A percentile compares a stretch with the other conserved stretches of the same genome.
phyloP scores from a whole-genome alignment of 2,113 vertebrate species.

The Felis chaus region DNA sequence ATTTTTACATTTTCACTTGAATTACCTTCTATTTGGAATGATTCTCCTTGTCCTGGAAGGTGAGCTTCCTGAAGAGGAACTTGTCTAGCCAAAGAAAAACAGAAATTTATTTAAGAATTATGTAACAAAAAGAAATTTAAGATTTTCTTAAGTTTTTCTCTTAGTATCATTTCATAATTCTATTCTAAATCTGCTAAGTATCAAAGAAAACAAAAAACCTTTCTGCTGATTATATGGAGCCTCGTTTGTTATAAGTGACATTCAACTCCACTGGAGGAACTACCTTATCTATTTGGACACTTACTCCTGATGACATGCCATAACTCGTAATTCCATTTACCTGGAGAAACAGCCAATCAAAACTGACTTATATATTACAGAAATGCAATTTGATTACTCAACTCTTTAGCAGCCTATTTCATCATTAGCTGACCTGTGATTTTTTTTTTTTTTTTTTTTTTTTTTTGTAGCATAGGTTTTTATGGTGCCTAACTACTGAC shows the following conservation, averaged over 20 bases:
- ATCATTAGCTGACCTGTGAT: neutral
- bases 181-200: neutral
- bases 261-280: neutral
- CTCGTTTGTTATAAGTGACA: neutral
- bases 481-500: neutral
- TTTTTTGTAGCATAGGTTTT: neutral
- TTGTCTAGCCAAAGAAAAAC: slow-evolving; percentile 70
- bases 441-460: neutral
- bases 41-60: slow-evolving; percentile 1
- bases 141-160: slow-evolving; percentile 3
- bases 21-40: slow-evolving; percentile 52
- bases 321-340: neutral
- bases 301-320: neutral
- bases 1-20: slow-evolving; percentile 55
- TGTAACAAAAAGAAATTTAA: slow-evolving; percentile 42
- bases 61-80: slow-evolving; percentile 37
- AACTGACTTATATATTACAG: neutral
- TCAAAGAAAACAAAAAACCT: neutral
- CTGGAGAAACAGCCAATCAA: neutral
- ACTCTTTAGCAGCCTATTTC: neutral
- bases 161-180: slow-evolving; percentile 41
- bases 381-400: neutral
- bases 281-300: neutral
- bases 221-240: neutral
- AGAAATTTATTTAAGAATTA: slow-evolving; percentile 56